Evolutionary conservation across 2,113 vertebrate species (phyloP).

Genomic region (Larimichthys crocea): DNA sequence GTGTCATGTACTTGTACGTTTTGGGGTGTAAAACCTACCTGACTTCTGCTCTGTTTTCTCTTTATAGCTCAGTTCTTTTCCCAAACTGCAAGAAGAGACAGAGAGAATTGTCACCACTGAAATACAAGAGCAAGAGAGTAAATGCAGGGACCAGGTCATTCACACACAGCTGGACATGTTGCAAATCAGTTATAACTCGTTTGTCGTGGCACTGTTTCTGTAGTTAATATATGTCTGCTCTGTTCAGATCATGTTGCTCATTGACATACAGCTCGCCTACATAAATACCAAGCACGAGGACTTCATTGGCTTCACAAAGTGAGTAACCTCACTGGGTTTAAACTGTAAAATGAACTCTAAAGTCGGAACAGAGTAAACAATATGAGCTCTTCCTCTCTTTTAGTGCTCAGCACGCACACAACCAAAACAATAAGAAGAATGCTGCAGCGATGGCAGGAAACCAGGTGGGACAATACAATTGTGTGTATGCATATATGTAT

Average conservation of each 20-base stretch:
- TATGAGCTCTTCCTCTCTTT: slow-evolving; percentile 10
- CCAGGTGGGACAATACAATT: slow-evolving; percentile 84
- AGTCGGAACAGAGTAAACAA: not conserved
- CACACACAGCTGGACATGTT: not conserved
- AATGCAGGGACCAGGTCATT: slow-evolving; percentile 92
- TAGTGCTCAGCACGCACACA: slow-evolving; percentile 90
- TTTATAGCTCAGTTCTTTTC: slow-evolving; percentile 89
- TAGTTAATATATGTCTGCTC: not conserved
- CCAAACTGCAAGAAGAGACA: slow-evolving; percentile 90
- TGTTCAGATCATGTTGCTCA: slow-evolving; percentile 88
- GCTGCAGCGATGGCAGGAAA: slow-evolving; percentile 81
- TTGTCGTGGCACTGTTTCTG: not conserved
- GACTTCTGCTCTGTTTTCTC: slow-evolving; percentile 13
- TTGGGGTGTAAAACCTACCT: not conserved
- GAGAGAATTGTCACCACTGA: slow-evolving; percentile 92
- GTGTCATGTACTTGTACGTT: slow-evolving; percentile 36
- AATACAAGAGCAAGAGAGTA: slow-evolving; percentile 91
- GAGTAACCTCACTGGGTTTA: slow-evolving; percentile 70
- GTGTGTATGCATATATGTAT: not conserved
- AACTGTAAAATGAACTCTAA: not conserved
- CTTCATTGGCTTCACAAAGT: slow-evolving; percentile 95
- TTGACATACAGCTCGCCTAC: slow-evolving; percentile 94
- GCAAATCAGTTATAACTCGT: not conserved
- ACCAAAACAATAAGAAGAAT: slow-evolving; percentile 87
- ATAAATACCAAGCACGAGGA: slow-evolving; percentile 98